Base-by-base conservation (phyloP, 2,888 invertebrate genomes). In the Anoncus sp. region DNA sequence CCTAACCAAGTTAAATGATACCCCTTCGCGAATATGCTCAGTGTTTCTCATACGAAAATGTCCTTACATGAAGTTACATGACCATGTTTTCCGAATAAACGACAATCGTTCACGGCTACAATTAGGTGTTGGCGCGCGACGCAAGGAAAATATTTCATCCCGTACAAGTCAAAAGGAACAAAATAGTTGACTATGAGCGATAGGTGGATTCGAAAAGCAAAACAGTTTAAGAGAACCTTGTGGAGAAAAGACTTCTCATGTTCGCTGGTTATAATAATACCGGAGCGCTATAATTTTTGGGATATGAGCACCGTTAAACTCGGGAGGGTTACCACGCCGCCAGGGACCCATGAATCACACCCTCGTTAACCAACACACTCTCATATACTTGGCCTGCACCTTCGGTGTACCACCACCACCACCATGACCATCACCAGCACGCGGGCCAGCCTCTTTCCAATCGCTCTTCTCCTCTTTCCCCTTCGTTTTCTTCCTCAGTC, bases 311-410 rank as follows among this genome's bases (percentile, higher is more conserved):
- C 87, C 87, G 84, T 87, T 84, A 84, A 85, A 76, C 82, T 38
- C 80, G 55, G 76, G 81, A 85, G 86, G 84, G 82, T 84, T 53
- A 66, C 81, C 82, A 73, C 79, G 87, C 87, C 84, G 85, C 85
- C 83, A 84, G 88, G 84, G 85, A 83, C 83, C 85, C 89, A 89
- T 89, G 89, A 89, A 89, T 89, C 89, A 89, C 89, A 89, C 86
- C 89, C 89, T 89, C 88, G 89, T 89, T 89, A 89, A 89, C 87
- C 86, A 84, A 80, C 71, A 86, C 83, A 84, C 86, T 81, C 85
- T 75, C 72, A 63, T 69, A 78, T 20, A 76, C 62, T 77, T 77
- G 81, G 81, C 70, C 80, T 80, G 77, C 67, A 77, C 73, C 78
- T 71, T 72, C 75, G 71, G 63, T 47, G 59, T 53, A 70, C 74